These are phyloP conservation scores for Platerodrilus igneus DNA, from an alignment of 2,888 invertebrate genomes.

Conservation along the genomic window DNA sequence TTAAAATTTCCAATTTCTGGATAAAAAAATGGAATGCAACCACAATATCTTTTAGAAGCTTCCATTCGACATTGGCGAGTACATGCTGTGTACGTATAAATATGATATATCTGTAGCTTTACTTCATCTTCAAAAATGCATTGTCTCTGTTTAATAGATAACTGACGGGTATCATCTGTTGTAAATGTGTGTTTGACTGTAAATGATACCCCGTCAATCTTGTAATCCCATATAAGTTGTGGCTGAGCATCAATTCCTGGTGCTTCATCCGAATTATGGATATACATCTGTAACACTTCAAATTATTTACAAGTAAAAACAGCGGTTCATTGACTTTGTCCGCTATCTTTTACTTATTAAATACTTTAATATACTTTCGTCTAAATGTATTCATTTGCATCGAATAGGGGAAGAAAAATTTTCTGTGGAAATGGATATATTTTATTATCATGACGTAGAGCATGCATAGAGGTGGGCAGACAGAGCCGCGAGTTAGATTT, in stretches of 20 bases:
- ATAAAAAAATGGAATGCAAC: slow-evolving; percentile 71
- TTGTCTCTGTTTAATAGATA: slow-evolving; percentile 63
- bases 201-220: slow-evolving; percentile 59
- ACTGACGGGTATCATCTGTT: slow-evolving; percentile 66
- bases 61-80: slow-evolving; percentile 71
- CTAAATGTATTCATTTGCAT: too few relatives aligned
- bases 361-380: too few relatives aligned
- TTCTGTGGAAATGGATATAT: too few relatives aligned
- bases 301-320: slow-evolving; percentile 1
- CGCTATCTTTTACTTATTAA: too few relatives aligned
- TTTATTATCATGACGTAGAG: too few relatives aligned
- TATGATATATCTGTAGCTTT: slow-evolving; percentile 51
- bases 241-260: slow-evolving; percentile 64
- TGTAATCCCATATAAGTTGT: slow-evolving; percentile 65
- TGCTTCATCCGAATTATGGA: slow-evolving; percentile 66
- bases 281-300: slow-evolving; percentile 53
- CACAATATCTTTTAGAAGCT: slow-evolving; percentile 57
- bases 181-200: slow-evolving; percentile 74
- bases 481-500: too few relatives aligned
- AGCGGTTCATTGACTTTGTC: too few relatives aligned
- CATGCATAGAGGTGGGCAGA: too few relatives aligned
- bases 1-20: slow-evolving; percentile 54
- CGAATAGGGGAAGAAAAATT: too few relatives aligned
- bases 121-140: slow-evolving; percentile 70
- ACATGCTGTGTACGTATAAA: slow-evolving; percentile 69